A percentile compares a stretch with the other conserved stretches of the same genome.
These are phyloP conservation scores for Neofelis nebulosa DNA, from an alignment of 2,113 vertebrate genomes.

Conservation along the genomic window DNA sequence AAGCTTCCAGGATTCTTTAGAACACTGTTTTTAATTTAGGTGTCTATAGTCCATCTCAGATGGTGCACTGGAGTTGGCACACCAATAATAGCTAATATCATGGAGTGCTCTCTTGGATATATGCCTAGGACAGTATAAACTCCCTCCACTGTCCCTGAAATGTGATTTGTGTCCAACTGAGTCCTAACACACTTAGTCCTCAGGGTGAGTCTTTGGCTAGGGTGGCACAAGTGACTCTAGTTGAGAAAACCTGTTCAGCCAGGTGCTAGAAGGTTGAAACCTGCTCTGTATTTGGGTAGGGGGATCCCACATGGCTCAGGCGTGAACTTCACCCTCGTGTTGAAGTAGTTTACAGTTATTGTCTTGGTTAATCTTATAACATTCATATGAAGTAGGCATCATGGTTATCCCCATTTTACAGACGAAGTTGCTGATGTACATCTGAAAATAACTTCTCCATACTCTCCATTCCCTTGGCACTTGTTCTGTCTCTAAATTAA, in stretches of 20 bases:
- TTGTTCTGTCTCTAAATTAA: background rate
- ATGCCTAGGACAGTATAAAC: slow-evolving; percentile 25
- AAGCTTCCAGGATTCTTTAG: background rate
- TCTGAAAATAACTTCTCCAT: background rate
- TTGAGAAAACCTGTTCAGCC: background rate
- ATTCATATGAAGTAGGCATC: background rate
- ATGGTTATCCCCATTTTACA: background rate
- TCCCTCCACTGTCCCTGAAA: background rate
- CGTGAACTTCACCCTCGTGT: background rate
- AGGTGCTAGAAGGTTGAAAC: background rate
- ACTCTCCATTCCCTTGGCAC: background rate
- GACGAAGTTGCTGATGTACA: background rate
- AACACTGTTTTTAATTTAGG: background rate
- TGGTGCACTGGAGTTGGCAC: background rate
- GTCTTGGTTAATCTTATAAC: background rate
- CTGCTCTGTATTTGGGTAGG: background rate
- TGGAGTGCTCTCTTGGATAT: slow-evolving; percentile 45
- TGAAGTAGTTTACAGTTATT: background rate
- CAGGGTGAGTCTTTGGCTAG: background rate
- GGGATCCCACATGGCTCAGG: background rate
- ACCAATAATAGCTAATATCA: background rate
- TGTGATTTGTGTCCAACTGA: background rate
- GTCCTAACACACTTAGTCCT: background rate
- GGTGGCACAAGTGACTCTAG: background rate
- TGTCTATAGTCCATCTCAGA: background rate